phyloP scores from a whole-genome alignment of 1,140 invertebrate species.

The Hyles vespertilio region DNA sequence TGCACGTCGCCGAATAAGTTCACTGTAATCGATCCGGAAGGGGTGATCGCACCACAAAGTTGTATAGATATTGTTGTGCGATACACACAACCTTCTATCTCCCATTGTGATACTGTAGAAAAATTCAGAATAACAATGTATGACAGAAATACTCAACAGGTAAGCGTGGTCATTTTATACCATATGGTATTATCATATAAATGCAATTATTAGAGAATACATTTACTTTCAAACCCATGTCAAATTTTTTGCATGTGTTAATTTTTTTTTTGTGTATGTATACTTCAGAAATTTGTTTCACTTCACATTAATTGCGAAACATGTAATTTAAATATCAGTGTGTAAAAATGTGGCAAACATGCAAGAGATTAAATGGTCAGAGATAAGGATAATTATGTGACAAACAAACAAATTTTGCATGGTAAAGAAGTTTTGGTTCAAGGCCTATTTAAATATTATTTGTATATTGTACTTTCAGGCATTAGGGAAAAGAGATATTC shows the following conservation, averaged over 20 bases:
- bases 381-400: no score
- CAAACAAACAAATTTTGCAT: no score
- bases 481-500: constrained; percentile 64
- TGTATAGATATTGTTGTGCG: constrained; percentile 88
- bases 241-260: no score
- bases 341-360: no score
- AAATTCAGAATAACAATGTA: constrained; percentile 89
- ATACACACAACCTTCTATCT: constrained; percentile 80
- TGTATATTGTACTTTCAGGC: constrained; percentile 35
- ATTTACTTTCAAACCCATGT: background rate
- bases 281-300: no score
- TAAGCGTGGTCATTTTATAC: constrained; percentile 15
- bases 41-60: constrained; percentile 84
- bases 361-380: no score
- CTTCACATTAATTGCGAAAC: no score
- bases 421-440: no score
- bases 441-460: background rate
- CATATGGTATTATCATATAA: no score
- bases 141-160: constrained; percentile 84
- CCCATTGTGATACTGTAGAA: constrained; percentile 83
- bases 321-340: no score
- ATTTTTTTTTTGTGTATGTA: no score
- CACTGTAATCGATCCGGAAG: constrained; percentile 88
- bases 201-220: background rate
- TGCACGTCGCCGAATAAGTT: constrained; percentile 89